Base-by-base conservation (phyloP, 2,113 vertebrate genomes). In the Fukomys damarensis region DNA sequence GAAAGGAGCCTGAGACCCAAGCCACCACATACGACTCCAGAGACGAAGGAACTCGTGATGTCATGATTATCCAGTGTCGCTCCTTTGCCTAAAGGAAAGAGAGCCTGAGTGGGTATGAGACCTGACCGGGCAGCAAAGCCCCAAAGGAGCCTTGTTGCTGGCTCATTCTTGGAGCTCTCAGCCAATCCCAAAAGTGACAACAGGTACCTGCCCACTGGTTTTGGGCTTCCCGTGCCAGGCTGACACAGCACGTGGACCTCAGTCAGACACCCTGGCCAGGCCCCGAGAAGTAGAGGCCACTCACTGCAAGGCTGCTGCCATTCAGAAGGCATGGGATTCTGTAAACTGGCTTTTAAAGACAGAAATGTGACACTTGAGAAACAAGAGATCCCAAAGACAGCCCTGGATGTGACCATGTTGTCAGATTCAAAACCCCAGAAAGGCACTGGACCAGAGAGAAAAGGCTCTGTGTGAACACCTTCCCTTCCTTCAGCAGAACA, bases 131-230 rank as follows among this genome's bases (percentile, higher is more conserved):
- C 54, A 24, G 80, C 88, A 92, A 38, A 79, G n/a, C 19, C n/a
- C 13, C 72, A 41, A 46, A 49, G 74, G 59, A 86, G 68, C 59
- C 41, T 86, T 9, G 0, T 16, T 16, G 63, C 72, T 84, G 96
- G 86, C 63, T 79, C 90, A 82, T 72, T 38, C 63, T 56, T 58
- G 19, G 77, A 97, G 85, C 87, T 89, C 87, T 96, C 56, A 96
- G 96, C 93, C 90, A 68, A 95, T 76, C 28, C 3, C 13, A 32
- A 52, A 83, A 38, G 11, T 43, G 43, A 82, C 59, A 46, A 7
- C 38, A 93, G 41, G 70, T 8, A 4, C 38, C 1, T 7, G 19
- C 74, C 30, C 14, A 38, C 22, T 24, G 22, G 8, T 28, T 22
- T 32, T n/a, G 46, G 49, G 81, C 76, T 16, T 19, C 43, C 76